Conservation (phyloP, 2,888 invertebrate genomes). For the Diaperis boleti region DNA sequence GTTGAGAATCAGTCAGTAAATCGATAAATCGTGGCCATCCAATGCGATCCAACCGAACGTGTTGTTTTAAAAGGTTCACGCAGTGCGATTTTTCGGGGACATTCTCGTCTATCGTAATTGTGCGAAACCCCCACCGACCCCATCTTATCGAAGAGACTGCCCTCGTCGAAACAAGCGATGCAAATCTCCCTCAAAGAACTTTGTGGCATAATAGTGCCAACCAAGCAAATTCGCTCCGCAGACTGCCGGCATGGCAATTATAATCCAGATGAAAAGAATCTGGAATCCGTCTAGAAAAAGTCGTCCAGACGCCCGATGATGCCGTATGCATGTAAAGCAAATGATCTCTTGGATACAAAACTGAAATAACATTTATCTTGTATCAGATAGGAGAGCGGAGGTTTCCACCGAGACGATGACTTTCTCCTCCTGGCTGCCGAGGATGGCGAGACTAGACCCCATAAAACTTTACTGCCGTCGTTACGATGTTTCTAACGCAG, state of each 20-base stretch:
- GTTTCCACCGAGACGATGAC: slow-evolving; percentile 43
- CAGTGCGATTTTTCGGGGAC: no score
- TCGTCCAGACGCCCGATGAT: slow-evolving; percentile 34
- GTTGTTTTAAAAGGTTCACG: no score
- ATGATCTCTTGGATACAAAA: slow-evolving; percentile 42
- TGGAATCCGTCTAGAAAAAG: slow-evolving; percentile 32
- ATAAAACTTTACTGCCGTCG: slow-evolving; percentile 56
- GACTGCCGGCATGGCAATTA: slow-evolving; percentile 33
- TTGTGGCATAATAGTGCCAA: neutral
- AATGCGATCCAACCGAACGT: no score
- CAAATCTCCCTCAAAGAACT: slow-evolving; percentile 10
- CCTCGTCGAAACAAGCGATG: slow-evolving; percentile 5
- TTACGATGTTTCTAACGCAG: slow-evolving; percentile 47
- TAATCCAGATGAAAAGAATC: slow-evolving; percentile 33
- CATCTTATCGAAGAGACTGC: no score
- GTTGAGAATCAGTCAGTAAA: no score
- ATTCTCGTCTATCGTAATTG: no score
- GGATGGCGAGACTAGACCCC: slow-evolving; percentile 48
- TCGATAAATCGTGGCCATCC: no score
- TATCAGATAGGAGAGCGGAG: slow-evolving; percentile 43
- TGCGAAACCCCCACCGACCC: no score
- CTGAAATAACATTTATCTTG: slow-evolving; percentile 49
- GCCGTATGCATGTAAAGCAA: slow-evolving; percentile 35
- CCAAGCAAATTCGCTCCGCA: slow-evolving; percentile 20
- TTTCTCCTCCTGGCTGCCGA: slow-evolving; percentile 42